Evolutionary conservation across 2,797 vertebrate genomes (phyloP), one percentile per base, ranked within the genome.

Genomic region (Cirrhinus molitorella): DNA sequence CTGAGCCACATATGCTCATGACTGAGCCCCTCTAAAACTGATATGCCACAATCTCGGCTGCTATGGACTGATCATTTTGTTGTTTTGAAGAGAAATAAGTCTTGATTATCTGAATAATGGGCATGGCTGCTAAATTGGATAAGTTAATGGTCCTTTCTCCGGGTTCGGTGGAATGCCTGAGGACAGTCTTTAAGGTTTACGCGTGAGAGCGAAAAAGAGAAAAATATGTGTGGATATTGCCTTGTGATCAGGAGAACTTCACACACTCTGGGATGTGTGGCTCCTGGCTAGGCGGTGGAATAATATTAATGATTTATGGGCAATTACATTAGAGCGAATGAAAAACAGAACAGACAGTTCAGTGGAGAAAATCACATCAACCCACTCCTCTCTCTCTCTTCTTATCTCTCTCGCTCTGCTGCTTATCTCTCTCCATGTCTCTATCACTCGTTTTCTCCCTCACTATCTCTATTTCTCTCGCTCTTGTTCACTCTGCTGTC

Each of bases 241-340:
- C 86, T 85, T 37, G 72, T 83, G 82, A 61, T 87, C 74, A 81
- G 75, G 3, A 47, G 63, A 59, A 68, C 83, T 79, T 81, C 83
- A 84, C 81, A 65, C 66, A 74, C 65, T 53, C 78, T 81, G 34
- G 84, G 8, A 74, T 70, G 78, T 85, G 81, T 75, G 71, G 82
- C 90, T 90, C 82, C 87, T 88, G 88, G 88, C 87, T 85, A 66
- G 86, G 85, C 88, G 89, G 88, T 86, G 85, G 85, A 89, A 91
- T 91, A 88, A 92, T 91, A 92, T 91, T 81, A 91, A 92, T 92
- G 89, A 92, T 94, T 93, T 90, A 93, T 92, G 89, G 88, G 79
- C 88, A 92, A 92, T 95, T 93, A 91, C 88, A 85, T 87, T 47
- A 81, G 85, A 68, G 85, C 86, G 86, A 92, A 81, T 76, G 81